Evolutionary conservation across 2,888 invertebrate genomes (phyloP), one percentile per base, ranked within the genome.

Genomic region (Lamproptera curius): DNA sequence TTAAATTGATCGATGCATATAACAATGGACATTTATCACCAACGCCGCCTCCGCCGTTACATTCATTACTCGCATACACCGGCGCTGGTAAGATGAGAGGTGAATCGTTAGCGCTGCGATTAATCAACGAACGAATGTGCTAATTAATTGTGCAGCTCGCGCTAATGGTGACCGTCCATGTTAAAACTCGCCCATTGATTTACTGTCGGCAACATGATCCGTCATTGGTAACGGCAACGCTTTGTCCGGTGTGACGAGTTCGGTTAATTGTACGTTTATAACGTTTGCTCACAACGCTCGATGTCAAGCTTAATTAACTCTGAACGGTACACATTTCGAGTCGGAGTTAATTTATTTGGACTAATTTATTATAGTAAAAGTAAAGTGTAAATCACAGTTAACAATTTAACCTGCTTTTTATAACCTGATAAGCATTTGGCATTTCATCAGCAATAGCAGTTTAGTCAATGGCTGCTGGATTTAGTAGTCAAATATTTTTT

Each of bases 101-200:
- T 20, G 37, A 42, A 42, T 47, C 47, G 47, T 47, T 47, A 47
- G 47, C 42, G 47, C 28, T 47, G 42, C 37, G 23, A 42, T 47
- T 47, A 47, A 47, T 42, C 47, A 42, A 47, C 42, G 37, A 47
- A 42, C 42, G 42, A 47, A 47, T 47, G 33, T 33, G 31, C 34
- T 37, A 47, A 47, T 47, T 38, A 47, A 38, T 47, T 47, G 47
- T 38, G 42, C 42, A 47, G 33, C 37, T 14, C 16, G 33, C 36
- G 47, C 47, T 42, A 42, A 47, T 38, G 42, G 42, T 42, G 37
- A 42, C 42, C 13, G 36, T 23, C 11, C 42, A 33, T 33, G 38
- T 47, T 47, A 38, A 47, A 47, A 33, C 42, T 13, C 37, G 37
- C 16, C 48, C 54, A 54, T 52, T 54, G 54, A 54, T 54, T 51